phyloP scores from a whole-genome alignment of 2,888 invertebrate genomes.

The Achlya flavicornis region DNA sequence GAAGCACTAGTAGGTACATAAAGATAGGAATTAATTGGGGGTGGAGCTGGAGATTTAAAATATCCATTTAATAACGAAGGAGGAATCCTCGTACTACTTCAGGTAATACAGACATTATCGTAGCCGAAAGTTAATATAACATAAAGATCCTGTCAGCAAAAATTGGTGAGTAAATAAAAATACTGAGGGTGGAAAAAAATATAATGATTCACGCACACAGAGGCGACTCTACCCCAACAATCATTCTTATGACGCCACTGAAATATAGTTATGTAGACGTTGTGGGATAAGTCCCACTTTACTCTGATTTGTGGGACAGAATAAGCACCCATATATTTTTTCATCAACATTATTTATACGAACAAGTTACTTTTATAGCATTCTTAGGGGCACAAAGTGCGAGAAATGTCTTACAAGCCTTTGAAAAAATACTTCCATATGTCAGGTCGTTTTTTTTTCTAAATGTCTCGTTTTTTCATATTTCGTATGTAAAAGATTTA shows the following conservation, averaged over 20 bases:
- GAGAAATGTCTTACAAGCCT: slow-evolving; percentile 57
- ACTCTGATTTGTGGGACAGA: slow-evolving; percentile 62
- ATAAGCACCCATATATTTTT: slow-evolving; percentile 62
- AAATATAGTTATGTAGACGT: slow-evolving; percentile 49
- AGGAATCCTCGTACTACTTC: not conserved
- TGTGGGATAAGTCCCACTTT: slow-evolving; percentile 52
- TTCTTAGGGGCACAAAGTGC: slow-evolving; percentile 62
- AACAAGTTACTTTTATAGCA: slow-evolving; percentile 66
- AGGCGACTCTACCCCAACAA: not conserved
- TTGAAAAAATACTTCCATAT: slow-evolving; percentile 66
- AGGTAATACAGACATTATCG: not conserved
- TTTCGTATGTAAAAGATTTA: slow-evolving; percentile 44
- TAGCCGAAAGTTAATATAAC: not conserved
- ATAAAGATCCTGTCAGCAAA: slow-evolving; percentile 2
- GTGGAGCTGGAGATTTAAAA: too few relatives aligned
- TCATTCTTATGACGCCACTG: slow-evolving; percentile 26
- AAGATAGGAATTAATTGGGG: too few relatives aligned
- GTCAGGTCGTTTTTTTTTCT: slow-evolving; percentile 53
- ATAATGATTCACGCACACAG: slow-evolving; percentile 10
- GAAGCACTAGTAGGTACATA: too few relatives aligned
- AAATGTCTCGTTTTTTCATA: slow-evolving; percentile 42
- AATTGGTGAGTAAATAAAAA: not conserved
- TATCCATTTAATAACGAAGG: not conserved
- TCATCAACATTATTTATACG: slow-evolving; percentile 69
- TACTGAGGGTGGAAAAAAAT: not conserved